These are phyloP conservation scores for Cheirogaleus major DNA, from an alignment of 2,797 vertebrate species.

Conservation along the genomic window DNA sequence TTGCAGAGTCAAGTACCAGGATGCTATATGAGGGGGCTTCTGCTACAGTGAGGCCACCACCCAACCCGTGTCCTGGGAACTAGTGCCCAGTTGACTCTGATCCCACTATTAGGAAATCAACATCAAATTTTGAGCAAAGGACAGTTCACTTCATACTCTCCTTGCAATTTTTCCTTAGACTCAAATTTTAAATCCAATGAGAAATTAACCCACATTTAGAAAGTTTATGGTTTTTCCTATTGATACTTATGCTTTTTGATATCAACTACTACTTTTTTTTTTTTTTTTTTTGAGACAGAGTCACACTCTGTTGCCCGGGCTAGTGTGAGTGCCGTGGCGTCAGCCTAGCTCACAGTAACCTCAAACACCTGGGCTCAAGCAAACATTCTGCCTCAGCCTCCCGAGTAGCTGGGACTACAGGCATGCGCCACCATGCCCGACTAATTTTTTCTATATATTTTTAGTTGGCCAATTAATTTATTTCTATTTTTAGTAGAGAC, in stretches of 20 bases:
- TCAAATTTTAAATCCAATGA: constrained; percentile 34
- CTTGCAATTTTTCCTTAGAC: neutral
- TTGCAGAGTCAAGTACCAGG: neutral
- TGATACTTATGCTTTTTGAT: neutral
- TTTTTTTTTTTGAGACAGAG: too few relatives aligned
- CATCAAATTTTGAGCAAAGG: neutral
- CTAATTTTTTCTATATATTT: too few relatives aligned
- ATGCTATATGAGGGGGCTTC: neutral
- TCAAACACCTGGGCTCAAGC: too few relatives aligned
- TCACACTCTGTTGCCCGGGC: too few relatives aligned
- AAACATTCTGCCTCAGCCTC: too few relatives aligned
- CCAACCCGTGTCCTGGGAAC: neutral
- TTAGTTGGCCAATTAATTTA: too few relatives aligned
- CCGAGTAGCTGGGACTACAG: too few relatives aligned
- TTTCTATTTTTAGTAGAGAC: too few relatives aligned
- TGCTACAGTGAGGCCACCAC: neutral
- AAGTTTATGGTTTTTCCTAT: neutral
- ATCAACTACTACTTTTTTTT: neutral
- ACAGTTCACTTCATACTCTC: neutral
- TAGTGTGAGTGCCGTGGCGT: too few relatives aligned
- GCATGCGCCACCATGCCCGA: too few relatives aligned
- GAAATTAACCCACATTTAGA: neutral
- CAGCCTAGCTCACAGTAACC: too few relatives aligned
- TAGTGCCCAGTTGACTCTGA: neutral
- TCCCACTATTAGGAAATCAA: neutral